Base-by-base conservation (phyloP, 2,888 invertebrate species). In the Caenorhabditis becei region DNA sequence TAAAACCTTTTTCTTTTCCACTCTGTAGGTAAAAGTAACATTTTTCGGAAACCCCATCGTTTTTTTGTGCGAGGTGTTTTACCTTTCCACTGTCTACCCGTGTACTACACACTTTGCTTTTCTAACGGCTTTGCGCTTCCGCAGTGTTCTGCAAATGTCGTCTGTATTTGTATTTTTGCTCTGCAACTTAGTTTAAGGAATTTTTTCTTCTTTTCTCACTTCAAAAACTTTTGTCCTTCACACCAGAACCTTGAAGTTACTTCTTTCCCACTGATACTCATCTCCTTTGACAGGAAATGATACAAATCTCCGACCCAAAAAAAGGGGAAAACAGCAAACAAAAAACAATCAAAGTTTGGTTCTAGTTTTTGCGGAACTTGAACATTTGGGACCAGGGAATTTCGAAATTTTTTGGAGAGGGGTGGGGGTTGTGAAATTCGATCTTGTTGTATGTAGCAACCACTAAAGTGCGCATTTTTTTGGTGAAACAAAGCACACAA, bases 161-260 rank as follows among this genome's bases (percentile, higher is more conserved):
- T 26, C 66, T 53, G 24, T 66, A 53, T 66, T 67, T 53, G 53
- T 53, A 53, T 24, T 53, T 67, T 47, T 18, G 47, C 47, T 47
- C 47, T 20, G 47, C 47, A 47, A 18, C 47, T 47, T 47, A 41
- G 11, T 41, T 14, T 14, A 41, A 41, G 14, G 14, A 41, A 2
- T 14, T 24, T 56, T 32, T 28, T 56, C 54, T 32, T 56, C n/a
- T n/a, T n/a, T n/a, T n/a, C n/a, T n/a, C n/a, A 41, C 41, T 41
- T 14, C 41, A 41, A 41, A 41, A 41, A 41, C 14, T 14, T 24
- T 56, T 32, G 54, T 56, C 54, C 54, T 56, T 56, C 54, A 56
- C 7, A 56, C 54, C 54, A 56, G 54, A 56, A 56, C 54, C 54
- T 32, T 56, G 28, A 28, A 56, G 23, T 53, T 8, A 47, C 3